phyloP scores from a whole-genome alignment of 2,113 vertebrate genomes.

The Beaufortia kweichowensis region DNA sequence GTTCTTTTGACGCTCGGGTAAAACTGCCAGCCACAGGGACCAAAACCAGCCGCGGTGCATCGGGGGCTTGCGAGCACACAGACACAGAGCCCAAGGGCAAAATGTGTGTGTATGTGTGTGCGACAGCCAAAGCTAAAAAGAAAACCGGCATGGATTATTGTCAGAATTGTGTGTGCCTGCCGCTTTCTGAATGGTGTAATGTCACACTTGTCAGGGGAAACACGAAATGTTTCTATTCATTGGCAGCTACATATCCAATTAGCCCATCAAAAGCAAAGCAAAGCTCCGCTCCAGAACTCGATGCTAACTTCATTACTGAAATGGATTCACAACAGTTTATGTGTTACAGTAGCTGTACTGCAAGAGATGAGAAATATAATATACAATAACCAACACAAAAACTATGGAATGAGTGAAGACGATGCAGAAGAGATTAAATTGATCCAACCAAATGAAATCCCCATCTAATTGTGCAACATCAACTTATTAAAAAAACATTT shows the following conservation, averaged over 20 bases:
- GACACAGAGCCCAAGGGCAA: slow-evolving; percentile 58
- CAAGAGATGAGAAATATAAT: slow-evolving; percentile 23
- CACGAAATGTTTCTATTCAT: slow-evolving; percentile 39
- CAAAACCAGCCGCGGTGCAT: slow-evolving; percentile 67
- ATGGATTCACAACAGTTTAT: slow-evolving; percentile 32
- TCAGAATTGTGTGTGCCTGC: slow-evolving; percentile 35
- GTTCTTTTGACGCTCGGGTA: slow-evolving; percentile 46
- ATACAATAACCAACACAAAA: slow-evolving; percentile 29
- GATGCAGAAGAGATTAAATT: not conserved
- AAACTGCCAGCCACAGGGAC: slow-evolving; percentile 65
- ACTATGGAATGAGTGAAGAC: slow-evolving; percentile 12
- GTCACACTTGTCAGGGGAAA: slow-evolving; percentile 45
- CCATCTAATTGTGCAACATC: not conserved
- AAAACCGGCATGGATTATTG: slow-evolving; percentile 46
- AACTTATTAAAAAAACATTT: not conserved
- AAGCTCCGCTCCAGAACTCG: slow-evolving; percentile 48
- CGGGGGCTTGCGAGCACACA: slow-evolving; percentile 62
- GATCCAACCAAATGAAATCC: slow-evolving; percentile 1
- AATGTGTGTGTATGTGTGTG: slow-evolving; percentile 28
- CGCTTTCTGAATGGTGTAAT: slow-evolving; percentile 42
- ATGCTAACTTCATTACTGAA: slow-evolving; percentile 48
- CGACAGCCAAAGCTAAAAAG: slow-evolving; percentile 25
- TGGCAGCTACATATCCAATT: slow-evolving; percentile 53
- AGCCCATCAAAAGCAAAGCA: slow-evolving; percentile 52
- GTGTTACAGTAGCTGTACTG: slow-evolving; percentile 14